These are phyloP conservation scores for Elephas maximus DNA, from an alignment of 2,113 vertebrate genomes.

Conservation along the genomic window DNA sequence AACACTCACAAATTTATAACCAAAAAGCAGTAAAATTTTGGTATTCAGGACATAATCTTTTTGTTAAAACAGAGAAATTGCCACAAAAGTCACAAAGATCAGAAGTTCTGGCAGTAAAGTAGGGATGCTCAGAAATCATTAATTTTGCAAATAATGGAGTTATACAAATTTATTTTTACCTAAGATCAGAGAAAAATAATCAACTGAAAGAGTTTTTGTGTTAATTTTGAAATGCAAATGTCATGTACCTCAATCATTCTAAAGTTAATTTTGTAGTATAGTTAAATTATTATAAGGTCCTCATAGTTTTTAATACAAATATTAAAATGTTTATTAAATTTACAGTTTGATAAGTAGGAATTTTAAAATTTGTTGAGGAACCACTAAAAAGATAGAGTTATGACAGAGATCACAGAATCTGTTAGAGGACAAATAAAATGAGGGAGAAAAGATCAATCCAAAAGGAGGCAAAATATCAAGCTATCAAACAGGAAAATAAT, in stretches of 20 bases:
- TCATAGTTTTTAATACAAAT: not conserved
- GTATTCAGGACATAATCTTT: not conserved
- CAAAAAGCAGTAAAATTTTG: not conserved
- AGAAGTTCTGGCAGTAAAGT: not conserved
- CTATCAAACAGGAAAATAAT: too few relatives aligned
- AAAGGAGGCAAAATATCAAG: not conserved
- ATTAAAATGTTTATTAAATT: not conserved
- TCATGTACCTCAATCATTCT: not conserved
- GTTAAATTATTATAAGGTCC: not conserved
- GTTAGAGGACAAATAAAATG: not conserved
- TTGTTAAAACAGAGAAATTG: not conserved
- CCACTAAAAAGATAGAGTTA: not conserved
- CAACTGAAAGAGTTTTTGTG: not conserved
- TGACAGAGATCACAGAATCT: not conserved
- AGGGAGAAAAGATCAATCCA: not conserved
- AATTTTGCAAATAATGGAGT: not conserved
- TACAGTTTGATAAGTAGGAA: not conserved
- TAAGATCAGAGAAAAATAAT: not conserved
- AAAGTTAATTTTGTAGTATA: not conserved
- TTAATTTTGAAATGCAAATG: not conserved
- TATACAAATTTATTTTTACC: not conserved
- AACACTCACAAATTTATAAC: not conserved
- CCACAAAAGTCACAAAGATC: not conserved
- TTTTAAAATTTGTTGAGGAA: not conserved
- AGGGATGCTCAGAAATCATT: not conserved